A percentile compares a stretch with the other conserved stretches of the same genome.
Evolutionary conservation across 2,797 vertebrate genomes (phyloP).

Genomic region (Gymnopithys bicolor): DNA sequence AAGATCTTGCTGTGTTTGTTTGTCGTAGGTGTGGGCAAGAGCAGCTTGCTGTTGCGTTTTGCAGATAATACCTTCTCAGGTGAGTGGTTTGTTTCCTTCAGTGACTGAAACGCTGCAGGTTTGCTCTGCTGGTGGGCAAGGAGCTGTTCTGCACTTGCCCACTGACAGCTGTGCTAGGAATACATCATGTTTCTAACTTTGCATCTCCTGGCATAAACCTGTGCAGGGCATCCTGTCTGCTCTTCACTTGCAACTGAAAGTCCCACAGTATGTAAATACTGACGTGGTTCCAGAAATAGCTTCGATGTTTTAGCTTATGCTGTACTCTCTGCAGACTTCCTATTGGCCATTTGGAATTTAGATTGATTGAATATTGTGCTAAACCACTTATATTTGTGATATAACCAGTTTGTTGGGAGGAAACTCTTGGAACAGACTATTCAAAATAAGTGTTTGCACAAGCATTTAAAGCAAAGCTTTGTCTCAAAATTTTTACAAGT

Average conservation of each 20-base stretch:
- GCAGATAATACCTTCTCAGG: constrained; percentile 99
- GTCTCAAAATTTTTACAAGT: background rate
- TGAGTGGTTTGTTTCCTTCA: constrained; percentile 70
- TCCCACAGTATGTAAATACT: background rate
- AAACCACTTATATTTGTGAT: background rate
- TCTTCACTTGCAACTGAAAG: background rate
- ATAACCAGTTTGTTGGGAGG: background rate
- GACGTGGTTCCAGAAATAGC: background rate
- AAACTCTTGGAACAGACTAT: background rate
- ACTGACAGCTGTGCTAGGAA: background rate
- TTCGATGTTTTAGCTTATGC: background rate
- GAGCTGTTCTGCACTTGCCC: background rate
- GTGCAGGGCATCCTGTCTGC: background rate
- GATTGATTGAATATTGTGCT: constrained; percentile 20
- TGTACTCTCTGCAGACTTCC: background rate
- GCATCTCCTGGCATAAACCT: background rate
- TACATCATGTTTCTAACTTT: background rate
- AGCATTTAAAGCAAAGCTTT: background rate
- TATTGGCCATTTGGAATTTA: background rate
- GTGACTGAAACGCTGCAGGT: background rate
- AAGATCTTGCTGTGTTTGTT: constrained; percentile 39
- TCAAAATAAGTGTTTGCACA: background rate
- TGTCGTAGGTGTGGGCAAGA: constrained; percentile 94
- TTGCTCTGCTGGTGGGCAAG: background rate
- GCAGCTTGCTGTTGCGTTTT: constrained; percentile 97